Evolutionary conservation across 1,140 invertebrate genomes (phyloP).

Genomic region (Drosophila quadrilineata): DNA sequence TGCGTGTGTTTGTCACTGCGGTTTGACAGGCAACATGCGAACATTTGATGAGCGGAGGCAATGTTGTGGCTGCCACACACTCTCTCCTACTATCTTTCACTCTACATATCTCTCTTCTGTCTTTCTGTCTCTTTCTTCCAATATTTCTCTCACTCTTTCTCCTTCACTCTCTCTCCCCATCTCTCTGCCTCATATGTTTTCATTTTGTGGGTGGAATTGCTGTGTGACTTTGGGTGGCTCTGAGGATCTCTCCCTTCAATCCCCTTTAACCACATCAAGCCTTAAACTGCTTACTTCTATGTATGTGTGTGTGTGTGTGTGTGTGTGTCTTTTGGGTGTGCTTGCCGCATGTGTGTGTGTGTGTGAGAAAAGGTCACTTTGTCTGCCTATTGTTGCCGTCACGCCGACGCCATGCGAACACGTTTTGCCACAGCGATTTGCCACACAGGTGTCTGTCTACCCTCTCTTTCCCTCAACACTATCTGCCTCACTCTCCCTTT

Average conservation of each 20-base stretch:
- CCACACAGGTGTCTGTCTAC: conserved; percentile 61
- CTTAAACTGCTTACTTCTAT: not conserved
- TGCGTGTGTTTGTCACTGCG: conserved; percentile 64
- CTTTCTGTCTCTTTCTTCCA: not conserved
- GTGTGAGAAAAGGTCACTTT: conserved; percentile 58
- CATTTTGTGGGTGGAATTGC: no score
- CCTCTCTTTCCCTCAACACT: not conserved
- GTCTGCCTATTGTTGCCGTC: conserved; percentile 65
- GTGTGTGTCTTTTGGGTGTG: conserved; percentile 19
- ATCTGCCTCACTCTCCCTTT: not conserved
- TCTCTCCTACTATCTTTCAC: no score
- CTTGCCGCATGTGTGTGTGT: conserved; percentile 17
- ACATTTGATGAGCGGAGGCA: conserved; percentile 70
- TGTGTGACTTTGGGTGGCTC: no score
- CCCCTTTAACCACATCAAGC: no score
- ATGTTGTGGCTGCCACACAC: conserved; percentile 1
- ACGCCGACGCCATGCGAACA: conserved; percentile 62
- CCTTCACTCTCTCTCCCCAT: not conserved
- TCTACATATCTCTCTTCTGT: not conserved
- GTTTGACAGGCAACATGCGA: conserved; percentile 79
- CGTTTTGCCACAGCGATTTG: conserved; percentile 57
- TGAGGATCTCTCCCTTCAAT: no score
- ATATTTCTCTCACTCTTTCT: not conserved
- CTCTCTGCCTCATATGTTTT: not conserved
- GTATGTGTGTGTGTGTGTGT: conserved; percentile 31